Conservation (phyloP, 2,113 vertebrate genomes). For the Pelecanus crispus region DNA sequence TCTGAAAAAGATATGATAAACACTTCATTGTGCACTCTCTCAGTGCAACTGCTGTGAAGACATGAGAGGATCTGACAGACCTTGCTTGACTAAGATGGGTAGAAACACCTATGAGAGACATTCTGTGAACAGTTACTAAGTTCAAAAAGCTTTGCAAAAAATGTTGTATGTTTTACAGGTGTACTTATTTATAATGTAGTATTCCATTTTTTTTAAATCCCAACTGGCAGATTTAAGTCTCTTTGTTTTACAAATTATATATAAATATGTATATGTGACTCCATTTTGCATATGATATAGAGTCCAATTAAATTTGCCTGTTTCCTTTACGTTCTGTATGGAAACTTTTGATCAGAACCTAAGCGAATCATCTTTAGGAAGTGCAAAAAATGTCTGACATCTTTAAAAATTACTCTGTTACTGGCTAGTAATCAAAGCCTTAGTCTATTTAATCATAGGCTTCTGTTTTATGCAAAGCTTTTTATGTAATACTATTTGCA, state of each 20-base stretch:
- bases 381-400: neutral
- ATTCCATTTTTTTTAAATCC: neutral
- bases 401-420: neutral
- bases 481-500: neutral
- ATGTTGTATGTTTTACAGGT: neutral
- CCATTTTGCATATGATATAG: neutral
- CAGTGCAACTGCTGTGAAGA: neutral
- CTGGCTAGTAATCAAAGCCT: neutral
- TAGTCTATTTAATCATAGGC: neutral
- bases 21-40: neutral
- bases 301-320: neutral
- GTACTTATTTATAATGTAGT: neutral
- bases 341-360: conserved; percentile 4
- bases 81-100: neutral
- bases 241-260: neutral
- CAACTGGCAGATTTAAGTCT: neutral
- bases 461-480: neutral
- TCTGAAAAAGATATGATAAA: neutral
- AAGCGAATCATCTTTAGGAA: neutral
- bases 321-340: neutral
- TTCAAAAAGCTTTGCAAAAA: neutral
- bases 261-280: neutral
- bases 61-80: neutral
- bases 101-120: conserved; percentile 8
- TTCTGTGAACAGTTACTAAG: neutral